Base-by-base conservation (phyloP, 1,140 invertebrate species). In the Asbolus verrucosus region DNA sequence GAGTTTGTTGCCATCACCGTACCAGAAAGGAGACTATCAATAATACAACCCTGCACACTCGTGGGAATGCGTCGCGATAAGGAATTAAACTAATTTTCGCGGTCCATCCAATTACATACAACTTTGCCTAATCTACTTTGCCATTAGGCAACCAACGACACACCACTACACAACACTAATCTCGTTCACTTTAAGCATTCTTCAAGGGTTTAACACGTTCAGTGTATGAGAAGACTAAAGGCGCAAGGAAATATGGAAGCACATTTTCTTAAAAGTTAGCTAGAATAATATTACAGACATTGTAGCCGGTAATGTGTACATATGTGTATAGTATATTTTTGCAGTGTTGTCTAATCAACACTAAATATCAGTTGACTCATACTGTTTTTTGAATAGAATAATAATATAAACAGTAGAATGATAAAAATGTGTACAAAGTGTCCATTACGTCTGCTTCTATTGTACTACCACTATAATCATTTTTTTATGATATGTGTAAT, bases 1-100 rank as follows among this genome's bases (percentile, higher is more conserved):
- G 70, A 75, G 74, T 68, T 68, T 46, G 46, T 30, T 66, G 39
- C 39, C 46, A 54, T 54, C 46, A 54, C 24, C 46, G 27, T 54
- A 54, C 19, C 27, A 46, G 63, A 38, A 46, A 43, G 38, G 63
- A 63, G 61, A 63, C 61, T 63, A 63, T 63, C 61, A 63, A 63
- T 63, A 38, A 63, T 63, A 61, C 54, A 15, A 19, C 30, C 18
- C 43, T 50, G 43, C 21, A 54, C 21, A 21, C 46, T 54, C 46
- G 14, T 54, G 46, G 46, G 46, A 54, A 13, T 27, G 46, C 46
- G 46, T 24, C 46, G 46, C 18, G 46, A 54, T 54, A 54, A 54
- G 46, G 46, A 54, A 54, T 54, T 54, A 27, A 54, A 27, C 46
- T 54, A 54, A 54, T 54, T 54, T 21, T 13, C 46, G 46, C 46